These are phyloP conservation scores for Psittacara wagleri DNA, from an alignment of 2,113 vertebrate species.

Conservation along the genomic window DNA sequence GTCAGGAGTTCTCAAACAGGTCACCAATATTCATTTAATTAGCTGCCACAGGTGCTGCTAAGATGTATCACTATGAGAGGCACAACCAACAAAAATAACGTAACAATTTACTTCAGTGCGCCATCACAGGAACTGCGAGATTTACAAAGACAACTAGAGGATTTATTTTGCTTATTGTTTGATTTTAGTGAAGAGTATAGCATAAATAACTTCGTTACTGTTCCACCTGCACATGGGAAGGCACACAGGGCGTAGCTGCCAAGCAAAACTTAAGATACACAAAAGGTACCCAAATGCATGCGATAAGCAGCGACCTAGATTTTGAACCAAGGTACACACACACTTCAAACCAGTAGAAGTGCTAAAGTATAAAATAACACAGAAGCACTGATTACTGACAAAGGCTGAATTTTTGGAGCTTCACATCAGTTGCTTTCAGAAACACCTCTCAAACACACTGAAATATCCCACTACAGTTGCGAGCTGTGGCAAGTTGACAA, in stretches of 20 bases:
- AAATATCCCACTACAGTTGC: background rate
- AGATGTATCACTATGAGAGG: background rate
- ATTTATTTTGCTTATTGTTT: background rate
- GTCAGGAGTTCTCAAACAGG: background rate
- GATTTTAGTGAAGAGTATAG: background rate
- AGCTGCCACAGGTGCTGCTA: background rate
- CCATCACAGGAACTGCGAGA: background rate
- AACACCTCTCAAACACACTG: background rate
- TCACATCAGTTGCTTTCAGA: background rate
- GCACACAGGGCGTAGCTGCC: background rate
- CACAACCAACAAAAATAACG: background rate
- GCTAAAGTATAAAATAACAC: background rate
- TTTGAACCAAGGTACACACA: background rate
- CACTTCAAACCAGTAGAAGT: background rate
- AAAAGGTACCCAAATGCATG: background rate
- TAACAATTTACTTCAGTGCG: background rate
- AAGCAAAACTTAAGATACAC: background rate
- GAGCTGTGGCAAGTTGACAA: background rate
- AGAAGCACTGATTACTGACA: background rate
- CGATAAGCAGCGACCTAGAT: background rate
- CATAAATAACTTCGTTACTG: background rate
- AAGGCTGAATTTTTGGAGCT: conserved; percentile 25
- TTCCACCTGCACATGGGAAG: background rate
- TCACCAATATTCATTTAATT: background rate
- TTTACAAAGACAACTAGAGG: background rate